A percentile compares a stretch with the other conserved stretches of the same genome.
Evolutionary conservation across 2,888 invertebrate genomes (phyloP).

Genomic region (Agonopterix subpropinquella): DNA sequence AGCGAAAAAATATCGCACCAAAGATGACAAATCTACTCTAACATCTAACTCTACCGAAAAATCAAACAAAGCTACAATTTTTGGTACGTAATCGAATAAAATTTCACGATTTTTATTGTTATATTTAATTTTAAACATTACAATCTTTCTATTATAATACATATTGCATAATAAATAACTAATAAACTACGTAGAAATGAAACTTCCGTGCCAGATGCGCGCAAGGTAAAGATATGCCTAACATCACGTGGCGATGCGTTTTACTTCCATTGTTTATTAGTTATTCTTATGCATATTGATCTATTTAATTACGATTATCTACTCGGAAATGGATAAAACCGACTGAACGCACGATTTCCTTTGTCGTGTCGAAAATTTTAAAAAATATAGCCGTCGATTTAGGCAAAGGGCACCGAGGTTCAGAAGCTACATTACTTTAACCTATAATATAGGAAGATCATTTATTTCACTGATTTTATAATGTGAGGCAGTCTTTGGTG

Average conservation of each 20-base stretch:
- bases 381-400: slow-evolving; percentile 7
- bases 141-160: slow-evolving; percentile 13
- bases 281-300: slow-evolving; percentile 6
- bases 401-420: slow-evolving; percentile 3
- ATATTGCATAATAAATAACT: background rate
- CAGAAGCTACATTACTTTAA: slow-evolving; percentile 6
- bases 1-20: background rate
- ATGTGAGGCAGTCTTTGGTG: slow-evolving; percentile 36
- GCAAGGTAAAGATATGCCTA: no score
- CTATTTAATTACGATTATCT: slow-evolving; percentile 10
- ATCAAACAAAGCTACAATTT: slow-evolving; percentile 27
- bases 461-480: slow-evolving; percentile 19
- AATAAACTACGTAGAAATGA: no score
- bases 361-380: slow-evolving; percentile 8
- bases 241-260: no score
- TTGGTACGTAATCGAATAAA: slow-evolving; percentile 18
- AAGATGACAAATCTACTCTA: slow-evolving; percentile 10
- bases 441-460: slow-evolving; percentile 25
- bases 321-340: slow-evolving; percentile 10
- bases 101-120: slow-evolving; percentile 1
- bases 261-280: no score
- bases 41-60: slow-evolving; percentile 23
- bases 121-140: slow-evolving; percentile 8
- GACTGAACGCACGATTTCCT: slow-evolving; percentile 10
- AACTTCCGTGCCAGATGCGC: no score